Conservation (phyloP, 2,113 vertebrate genomes). For the Cebidichthys violaceus region DNA sequence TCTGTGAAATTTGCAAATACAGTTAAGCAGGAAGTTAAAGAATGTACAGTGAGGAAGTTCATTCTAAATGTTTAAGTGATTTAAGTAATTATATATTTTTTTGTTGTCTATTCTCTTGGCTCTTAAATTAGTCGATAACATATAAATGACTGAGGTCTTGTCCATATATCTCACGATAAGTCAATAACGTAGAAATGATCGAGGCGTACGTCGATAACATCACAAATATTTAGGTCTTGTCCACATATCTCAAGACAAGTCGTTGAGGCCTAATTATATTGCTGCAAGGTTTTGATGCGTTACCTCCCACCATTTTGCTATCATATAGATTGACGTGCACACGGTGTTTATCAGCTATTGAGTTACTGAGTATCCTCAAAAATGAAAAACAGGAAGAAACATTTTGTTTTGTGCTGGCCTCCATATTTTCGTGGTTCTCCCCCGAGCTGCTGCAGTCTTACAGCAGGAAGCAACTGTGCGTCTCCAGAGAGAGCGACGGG, state of each 20-base stretch:
- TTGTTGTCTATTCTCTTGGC: neutral
- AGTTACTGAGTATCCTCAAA: neutral
- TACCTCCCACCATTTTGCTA: neutral
- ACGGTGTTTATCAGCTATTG: conserved; percentile 1
- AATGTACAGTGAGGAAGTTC: neutral
- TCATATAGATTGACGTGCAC: neutral
- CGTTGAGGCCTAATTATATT: neutral
- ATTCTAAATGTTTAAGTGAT: neutral
- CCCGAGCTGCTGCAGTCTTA: conserved; percentile 10
- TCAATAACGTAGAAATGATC: too few relatives aligned
- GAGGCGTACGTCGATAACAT: neutral
- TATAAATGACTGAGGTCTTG: too few relatives aligned
- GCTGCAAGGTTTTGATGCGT: neutral
- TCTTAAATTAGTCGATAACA: neutral
- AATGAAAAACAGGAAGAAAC: neutral
- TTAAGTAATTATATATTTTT: neutral
- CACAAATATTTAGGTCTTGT: too few relatives aligned
- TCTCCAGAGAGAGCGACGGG: conserved; percentile 11
- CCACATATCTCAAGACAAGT: too few relatives aligned
- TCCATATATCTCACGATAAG: too few relatives aligned
- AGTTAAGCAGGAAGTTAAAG: neutral
- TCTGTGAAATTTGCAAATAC: neutral
- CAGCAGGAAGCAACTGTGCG: neutral
- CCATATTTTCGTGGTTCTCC: conserved; percentile 1
- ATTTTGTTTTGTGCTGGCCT: neutral